Evolutionary conservation across 1,140 invertebrate species (phyloP).

Genomic region (Asobara japonica): DNA sequence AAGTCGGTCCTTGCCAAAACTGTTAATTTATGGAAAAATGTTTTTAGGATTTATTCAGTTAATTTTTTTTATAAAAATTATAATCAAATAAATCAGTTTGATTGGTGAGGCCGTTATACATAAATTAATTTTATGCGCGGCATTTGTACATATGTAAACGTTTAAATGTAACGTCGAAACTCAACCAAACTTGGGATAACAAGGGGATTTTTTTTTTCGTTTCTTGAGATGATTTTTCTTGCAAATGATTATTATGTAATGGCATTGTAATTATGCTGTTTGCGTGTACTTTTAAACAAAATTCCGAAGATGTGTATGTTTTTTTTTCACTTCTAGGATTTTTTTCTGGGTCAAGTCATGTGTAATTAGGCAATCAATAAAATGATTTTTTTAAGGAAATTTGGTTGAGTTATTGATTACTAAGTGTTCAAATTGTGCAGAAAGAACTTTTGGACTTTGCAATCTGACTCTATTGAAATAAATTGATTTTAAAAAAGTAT

Average conservation of each 20-base stretch:
- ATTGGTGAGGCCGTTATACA: conserved; percentile 10
- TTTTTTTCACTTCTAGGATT: not conserved
- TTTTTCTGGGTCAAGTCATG: conserved; percentile 1
- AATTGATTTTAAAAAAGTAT: no score
- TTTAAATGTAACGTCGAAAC: conserved; percentile 20
- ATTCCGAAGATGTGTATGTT: not conserved
- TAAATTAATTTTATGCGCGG: conserved; percentile 21
- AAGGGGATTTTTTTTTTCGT: conserved; percentile 4
- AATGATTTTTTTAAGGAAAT: conserved; percentile 3
- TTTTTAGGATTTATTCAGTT: not conserved
- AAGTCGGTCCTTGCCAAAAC: no score
- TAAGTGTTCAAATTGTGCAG: not conserved
- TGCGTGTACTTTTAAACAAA: not conserved
- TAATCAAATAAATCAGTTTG: not conserved
- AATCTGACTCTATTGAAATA: no score
- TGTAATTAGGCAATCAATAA: not conserved
- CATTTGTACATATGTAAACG: conserved; percentile 36
- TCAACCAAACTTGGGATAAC: conserved; percentile 17
- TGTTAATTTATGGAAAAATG: not conserved
- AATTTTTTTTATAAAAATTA: not conserved
- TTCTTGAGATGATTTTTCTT: not conserved
- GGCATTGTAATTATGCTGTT: not conserved
- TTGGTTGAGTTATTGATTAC: not conserved
- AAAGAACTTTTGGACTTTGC: no score
- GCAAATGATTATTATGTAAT: not conserved